Evolutionary conservation across 1,140 invertebrate genomes (phyloP), one percentile per base, ranked within the genome.

Genomic region (Acromyrmex heyeri): DNA sequence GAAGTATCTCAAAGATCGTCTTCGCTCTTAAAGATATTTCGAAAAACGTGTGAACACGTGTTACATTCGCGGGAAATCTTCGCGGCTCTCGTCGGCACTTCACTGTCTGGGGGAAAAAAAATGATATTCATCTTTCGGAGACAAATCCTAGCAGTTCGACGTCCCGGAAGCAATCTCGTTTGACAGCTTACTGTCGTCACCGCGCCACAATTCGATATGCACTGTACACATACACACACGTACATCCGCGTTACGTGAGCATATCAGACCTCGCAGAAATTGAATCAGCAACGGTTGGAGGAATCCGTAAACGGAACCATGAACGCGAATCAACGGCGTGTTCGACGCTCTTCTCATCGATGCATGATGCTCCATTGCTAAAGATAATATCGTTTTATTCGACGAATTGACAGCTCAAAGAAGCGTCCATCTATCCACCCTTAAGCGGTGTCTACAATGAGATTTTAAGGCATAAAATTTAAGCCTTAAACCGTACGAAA

Each of bases 261-360:
- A 48, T 82, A 82, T 82, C 79, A 82, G 34, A 82, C 79, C 50
- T 82, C 24, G 24, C 24, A 82, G 79, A 82, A 82, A 82, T 82
- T 82, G 79, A 82, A 82, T 73, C 79, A 59, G 67, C 79, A 53
- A 27, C 77, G 48, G 62, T 69, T n/a, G 67, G 53, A 73, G 67
- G 69, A 73, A 82, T 73, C 18, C 21, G 79, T 72, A 82, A 81
- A 70, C 77, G 77, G 62, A 38, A 81, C 59, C 61, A 48, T 79
- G 48, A 53, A 67, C 53, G 53, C 79, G 65, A 72, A 82, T 81
- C 78, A 82, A 67, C 44, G 38, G 57, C 34, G 21, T 27, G 10
- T 53, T 34, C 24, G 70, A 27, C 27, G 76, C 48, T 34, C 14
- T 30, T 50, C 62, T 67, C 76, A 61, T 30, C 24, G 59, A 50